phyloP scores from a whole-genome alignment of 2,888 invertebrate species.

The Lasioglossum lativentre region DNA sequence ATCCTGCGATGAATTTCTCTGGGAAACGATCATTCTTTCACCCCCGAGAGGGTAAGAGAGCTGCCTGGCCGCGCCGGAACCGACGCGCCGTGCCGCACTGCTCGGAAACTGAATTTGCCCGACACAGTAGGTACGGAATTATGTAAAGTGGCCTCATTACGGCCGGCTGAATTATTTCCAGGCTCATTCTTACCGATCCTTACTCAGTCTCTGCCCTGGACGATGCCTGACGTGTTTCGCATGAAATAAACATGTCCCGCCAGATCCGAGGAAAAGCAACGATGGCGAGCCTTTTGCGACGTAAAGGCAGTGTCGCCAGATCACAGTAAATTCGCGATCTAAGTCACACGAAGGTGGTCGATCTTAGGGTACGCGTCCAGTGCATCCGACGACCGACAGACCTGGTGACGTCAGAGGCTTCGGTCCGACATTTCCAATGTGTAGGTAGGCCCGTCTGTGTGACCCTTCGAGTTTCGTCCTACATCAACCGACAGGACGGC shows the following conservation, averaged over 20 bases:
- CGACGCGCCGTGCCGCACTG: not conserved
- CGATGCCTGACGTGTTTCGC: not conserved
- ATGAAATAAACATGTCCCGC: constrained; percentile 16
- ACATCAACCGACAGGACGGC: too few species aligned
- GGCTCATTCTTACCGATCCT: constrained; percentile 28
- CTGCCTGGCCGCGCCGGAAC: not conserved
- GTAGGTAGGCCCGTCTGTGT: too few species aligned
- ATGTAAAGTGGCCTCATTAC: constrained; percentile 53
- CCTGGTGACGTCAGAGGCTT: too few species aligned
- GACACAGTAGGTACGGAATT: constrained; percentile 31
- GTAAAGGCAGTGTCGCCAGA: too few species aligned
- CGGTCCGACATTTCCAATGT: too few species aligned
- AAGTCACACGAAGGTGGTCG: too few species aligned
- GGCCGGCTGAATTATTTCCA: constrained; percentile 35
- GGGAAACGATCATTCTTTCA: constrained; percentile 33
- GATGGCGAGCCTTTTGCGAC: not conserved
- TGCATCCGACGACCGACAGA: too few species aligned
- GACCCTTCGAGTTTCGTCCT: too few species aligned
- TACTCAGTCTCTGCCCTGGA: not conserved
- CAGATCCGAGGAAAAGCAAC: not conserved
- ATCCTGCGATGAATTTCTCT: constrained; percentile 37
- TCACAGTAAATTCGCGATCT: too few species aligned
- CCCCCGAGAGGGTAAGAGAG: not conserved
- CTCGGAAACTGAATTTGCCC: constrained; percentile 15
- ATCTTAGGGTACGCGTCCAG: too few species aligned